Conservation (phyloP, 1,140 invertebrate genomes). For the Drosophila nasuta region DNA sequence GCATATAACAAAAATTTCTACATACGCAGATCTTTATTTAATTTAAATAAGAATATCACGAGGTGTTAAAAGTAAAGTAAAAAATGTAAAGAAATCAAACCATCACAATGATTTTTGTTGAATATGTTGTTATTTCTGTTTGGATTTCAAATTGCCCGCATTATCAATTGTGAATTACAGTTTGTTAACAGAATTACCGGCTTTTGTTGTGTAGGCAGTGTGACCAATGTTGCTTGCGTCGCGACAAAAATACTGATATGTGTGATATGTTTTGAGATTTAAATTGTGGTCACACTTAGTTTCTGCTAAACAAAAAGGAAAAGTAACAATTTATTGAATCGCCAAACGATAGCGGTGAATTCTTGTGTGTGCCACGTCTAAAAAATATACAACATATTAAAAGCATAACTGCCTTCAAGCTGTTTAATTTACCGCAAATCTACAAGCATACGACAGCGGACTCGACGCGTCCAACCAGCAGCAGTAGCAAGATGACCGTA, state of each 20-base stretch:
- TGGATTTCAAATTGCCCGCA: no score
- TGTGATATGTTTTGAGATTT: background rate
- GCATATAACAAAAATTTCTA: constrained; percentile 27
- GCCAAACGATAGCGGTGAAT: constrained; percentile 5
- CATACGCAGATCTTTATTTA: background rate
- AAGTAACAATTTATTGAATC: constrained; percentile 25
- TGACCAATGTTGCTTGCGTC: no score
- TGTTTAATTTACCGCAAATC: constrained; percentile 78
- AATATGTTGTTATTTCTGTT: no score
- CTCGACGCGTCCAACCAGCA: constrained; percentile 57
- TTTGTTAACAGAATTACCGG: no score
- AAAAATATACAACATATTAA: constrained; percentile 1
- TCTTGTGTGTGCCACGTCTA: constrained; percentile 32
- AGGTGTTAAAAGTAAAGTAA: no score
- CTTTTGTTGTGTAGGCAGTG: no score
- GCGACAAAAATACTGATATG: no score
- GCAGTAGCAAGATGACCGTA: constrained; percentile 72
- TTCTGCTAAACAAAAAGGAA: constrained; percentile 18
- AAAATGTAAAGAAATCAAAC: no score
- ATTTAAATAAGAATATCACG: no score
- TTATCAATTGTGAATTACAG: no score
- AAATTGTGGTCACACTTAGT: background rate
- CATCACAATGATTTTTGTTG: no score
- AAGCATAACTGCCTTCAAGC: constrained; percentile 54
- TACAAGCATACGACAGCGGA: constrained; percentile 69